Evolutionary conservation across 2,888 invertebrate genomes (phyloP), one percentile per base, ranked within the genome.

Genomic region (Chironomus riparius): DNA sequence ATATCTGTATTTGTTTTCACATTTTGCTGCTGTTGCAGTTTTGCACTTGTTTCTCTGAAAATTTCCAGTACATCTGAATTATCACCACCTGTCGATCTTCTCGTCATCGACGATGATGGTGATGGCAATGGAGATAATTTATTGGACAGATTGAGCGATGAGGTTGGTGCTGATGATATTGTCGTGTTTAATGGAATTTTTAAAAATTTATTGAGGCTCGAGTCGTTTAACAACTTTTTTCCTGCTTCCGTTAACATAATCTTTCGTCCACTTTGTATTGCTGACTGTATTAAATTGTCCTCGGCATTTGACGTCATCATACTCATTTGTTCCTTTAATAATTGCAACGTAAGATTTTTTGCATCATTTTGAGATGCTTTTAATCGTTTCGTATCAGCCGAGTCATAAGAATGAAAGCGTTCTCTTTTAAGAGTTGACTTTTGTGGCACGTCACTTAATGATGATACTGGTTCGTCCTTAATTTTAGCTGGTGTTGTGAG

Each of bases 201-300:
- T n/a, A 68, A 48, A 18, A 75, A 68, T 68, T 68, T 50, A 62
- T 75, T 75, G n/a, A 75, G 68, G 18, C 28, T 65, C 13, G 73
- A 73, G 62, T 73, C 87, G 80, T 92, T 90, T 79, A 93, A 83
- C 79, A 92, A 89, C 80, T 92, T 85, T 80, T 92, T 92, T 12
- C 93, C 93, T 4, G 92, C 91, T 80, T 93, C 93, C 87, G 92
- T 95, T 70, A 95, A 87, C 78, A 94, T 90, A 76, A 95, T 89
- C 77, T 92, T 92, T 81, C 94, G 91, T 0, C 95, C 95, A 83
- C 90, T 92, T 85, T 93, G 92, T 82, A 96, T 88, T 47, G 94
- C 94, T 77, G 89, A 90, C 78, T 91, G 90, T 77, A 94, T 89
- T 78, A 92, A 87, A 85, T 88, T 82, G 80, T 85, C 86, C 79